Evolutionary conservation across 2,797 vertebrate genomes (phyloP), one percentile per base, ranked within the genome.

Genomic region (Ispidina picta): DNA sequence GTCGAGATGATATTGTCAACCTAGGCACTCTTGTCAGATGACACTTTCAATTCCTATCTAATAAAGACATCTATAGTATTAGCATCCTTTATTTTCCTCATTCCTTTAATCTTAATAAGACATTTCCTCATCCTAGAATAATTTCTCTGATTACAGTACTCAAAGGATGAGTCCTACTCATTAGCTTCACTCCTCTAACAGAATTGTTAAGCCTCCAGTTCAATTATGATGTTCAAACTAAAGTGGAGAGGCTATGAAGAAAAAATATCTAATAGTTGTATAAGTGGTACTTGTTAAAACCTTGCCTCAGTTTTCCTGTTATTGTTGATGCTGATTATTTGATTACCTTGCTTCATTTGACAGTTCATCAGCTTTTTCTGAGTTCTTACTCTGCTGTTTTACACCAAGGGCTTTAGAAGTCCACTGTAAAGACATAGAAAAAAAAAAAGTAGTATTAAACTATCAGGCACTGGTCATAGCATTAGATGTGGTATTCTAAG

Each of bases 141-240:
- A 89, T 93, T 81, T 86, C 21, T 88, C 56, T 96, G 88, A 96
- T 94, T 96, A 70, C 80, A 85, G 62, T 90, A 83, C 65, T 94
- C 54, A 89, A 70, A 91, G 43, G 48, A 90, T 93, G 39, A 94
- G 68, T 72, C 66, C 39, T 83, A 86, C 44, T 95, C 83, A 89
- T 93, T 93, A 92, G 31, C 28, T 89, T 69, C 63, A 69, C 19
- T 86, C 66, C 25, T 93, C 85, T 75, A 88, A 75, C 31, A 75
- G 63, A 85, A 78, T 44, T 92, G 20, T 71, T 71, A 89, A 77
- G 46, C 37, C 9, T 87, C 4, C 14, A 51, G 39, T 92, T 81
- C 43, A 78, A 83, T 90, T 91, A 65, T 77, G 62, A 83, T 89
- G 35, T 48, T 94, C 59, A 81, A 80, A 51, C 19, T 87, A 39